phyloP scores from a whole-genome alignment of 2,888 invertebrate species.

The Sinodicranocentrus sp. region DNA sequence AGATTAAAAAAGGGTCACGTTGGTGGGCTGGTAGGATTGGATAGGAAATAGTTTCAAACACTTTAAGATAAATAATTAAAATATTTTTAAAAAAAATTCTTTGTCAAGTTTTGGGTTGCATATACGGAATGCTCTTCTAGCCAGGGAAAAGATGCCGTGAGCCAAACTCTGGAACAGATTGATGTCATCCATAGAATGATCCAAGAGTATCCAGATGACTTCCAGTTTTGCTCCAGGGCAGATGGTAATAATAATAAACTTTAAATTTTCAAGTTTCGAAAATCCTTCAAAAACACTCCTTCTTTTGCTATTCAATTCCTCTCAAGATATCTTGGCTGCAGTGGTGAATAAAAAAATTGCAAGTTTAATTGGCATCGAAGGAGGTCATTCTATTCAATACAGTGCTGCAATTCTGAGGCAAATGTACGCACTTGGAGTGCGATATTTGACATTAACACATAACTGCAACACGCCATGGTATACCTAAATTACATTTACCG shows the following conservation, averaged over 20 bases:
- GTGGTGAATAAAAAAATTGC: conserved; percentile 80
- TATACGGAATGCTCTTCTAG: conserved; percentile 82
- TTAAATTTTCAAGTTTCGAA: no score
- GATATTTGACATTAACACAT: conserved; percentile 94
- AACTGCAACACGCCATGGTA: conserved; percentile 93
- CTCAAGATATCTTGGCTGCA: conserved; percentile 79
- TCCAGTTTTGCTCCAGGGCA: conserved; percentile 81
- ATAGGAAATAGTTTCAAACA: neutral
- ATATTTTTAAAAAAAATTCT: conserved; percentile 48
- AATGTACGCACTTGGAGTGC: conserved; percentile 91
- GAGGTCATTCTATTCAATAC: conserved; percentile 93
- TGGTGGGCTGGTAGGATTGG: conserved; percentile 79
- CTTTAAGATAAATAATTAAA: neutral
- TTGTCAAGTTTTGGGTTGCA: conserved; percentile 82
- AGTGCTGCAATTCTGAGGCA: conserved; percentile 92
- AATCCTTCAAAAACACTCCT: no score
- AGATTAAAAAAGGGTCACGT: conserved; percentile 79
- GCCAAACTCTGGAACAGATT: conserved; percentile 83
- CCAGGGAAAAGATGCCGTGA: conserved; percentile 84
- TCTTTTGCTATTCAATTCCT: no score
- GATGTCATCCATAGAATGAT: conserved; percentile 83
- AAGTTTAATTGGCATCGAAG: conserved; percentile 88
- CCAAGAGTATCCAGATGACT: conserved; percentile 79
- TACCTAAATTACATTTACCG: no score
- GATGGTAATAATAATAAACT: no score